A percentile compares a stretch with the other conserved stretches of the same genome.
These are phyloP conservation scores for Netelia melanura DNA, from an alignment of 2,888 invertebrate species.

Conservation along the genomic window DNA sequence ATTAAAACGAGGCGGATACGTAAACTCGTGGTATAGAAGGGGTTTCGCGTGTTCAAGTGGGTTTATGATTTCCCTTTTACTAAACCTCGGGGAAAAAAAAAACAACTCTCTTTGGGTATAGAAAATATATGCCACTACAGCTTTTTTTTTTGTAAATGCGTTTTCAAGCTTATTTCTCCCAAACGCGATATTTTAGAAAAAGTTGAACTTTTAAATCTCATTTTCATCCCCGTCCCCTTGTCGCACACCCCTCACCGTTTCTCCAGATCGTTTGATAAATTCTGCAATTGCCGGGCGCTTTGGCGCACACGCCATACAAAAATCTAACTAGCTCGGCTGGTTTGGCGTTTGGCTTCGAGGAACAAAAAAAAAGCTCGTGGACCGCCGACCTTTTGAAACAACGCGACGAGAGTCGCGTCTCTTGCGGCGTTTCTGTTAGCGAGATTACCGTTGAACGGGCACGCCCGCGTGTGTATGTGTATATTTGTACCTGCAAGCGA, in stretches of 20 bases:
- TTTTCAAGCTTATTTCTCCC: slow-evolving; percentile 3
- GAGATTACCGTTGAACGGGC: slow-evolving; percentile 34
- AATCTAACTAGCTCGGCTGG: slow-evolving; percentile 43
- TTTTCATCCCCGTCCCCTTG: not conserved
- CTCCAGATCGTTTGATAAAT: slow-evolving; percentile 56
- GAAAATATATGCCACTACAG: not conserved
- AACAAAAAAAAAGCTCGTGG: slow-evolving; percentile 51
- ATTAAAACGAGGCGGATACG: not conserved
- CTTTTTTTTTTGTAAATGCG: not conserved
- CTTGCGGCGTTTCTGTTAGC: slow-evolving; percentile 47
- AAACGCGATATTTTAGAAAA: slow-evolving; percentile 43
- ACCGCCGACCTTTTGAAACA: slow-evolving; percentile 69
- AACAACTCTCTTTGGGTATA: not conserved
- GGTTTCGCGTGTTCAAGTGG: not conserved
- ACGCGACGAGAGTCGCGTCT: slow-evolving; percentile 64
- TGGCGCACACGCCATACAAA: slow-evolving; percentile 20
- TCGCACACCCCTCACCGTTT: not conserved
- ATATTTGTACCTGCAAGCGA: too few species aligned
- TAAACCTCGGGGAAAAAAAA: not conserved
- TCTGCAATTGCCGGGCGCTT: slow-evolving; percentile 32
- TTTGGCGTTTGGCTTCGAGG: slow-evolving; percentile 46
- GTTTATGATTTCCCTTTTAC: slow-evolving; percentile 6
- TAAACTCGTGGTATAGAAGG: not conserved
- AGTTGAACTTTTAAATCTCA: slow-evolving; percentile 36
- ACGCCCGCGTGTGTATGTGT: slow-evolving; percentile 17